Evolutionary conservation across 2,797 vertebrate genomes (phyloP), one percentile per base, ranked within the genome.

Genomic region (Microhierax caerulescens): DNA sequence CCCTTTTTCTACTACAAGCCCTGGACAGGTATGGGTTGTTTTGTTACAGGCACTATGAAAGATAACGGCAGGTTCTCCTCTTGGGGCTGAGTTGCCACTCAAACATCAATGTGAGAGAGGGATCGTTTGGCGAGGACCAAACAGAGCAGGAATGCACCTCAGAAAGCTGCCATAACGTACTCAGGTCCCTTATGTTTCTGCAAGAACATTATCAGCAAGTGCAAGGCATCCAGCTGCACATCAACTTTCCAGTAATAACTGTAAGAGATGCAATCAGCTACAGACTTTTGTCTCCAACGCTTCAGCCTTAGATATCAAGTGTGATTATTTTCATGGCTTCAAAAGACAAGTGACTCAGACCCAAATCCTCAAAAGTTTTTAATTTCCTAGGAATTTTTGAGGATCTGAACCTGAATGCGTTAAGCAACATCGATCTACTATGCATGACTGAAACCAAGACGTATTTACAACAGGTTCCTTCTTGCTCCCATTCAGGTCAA

Each of bases 101-200:
- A 85, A 22, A 74, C 36, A 15, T 30, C 34, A 74, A 13, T 1
- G 30, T 22, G 63, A 69, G 25, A 85, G n/a, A 78, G 24, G 18
- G n/a, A 53, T 2, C 37, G 19, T 5, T 84, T 7, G 32, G 78
- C 56, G 17, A 90, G 22, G 28, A 92, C 47, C 15, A 75, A 24
- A 48, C 21, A 70, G 48, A 76, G 18, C 36, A 88, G 39, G 56
- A 83, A 53, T 27, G 25, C 3, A 5, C 22, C 48, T 68, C 50
- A 75, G 36, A 84, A 95, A 14, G 24, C 69, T 81, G 28, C 32
- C 37, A 23, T 4, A 53, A 50, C 0, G 20, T 13, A 45, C 17
- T 25, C 0, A 0, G 21, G 23, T 37, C 27, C 24, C 30, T 28
- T 53, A 28, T 1, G 1, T 6, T 83, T 47, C 73, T 75, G 22